Percentiles rank a stretch among this genome's conserved stretches.
Evolutionary conservation across 1,140 invertebrate species (phyloP).

Genomic region (Bombus waltoni): DNA sequence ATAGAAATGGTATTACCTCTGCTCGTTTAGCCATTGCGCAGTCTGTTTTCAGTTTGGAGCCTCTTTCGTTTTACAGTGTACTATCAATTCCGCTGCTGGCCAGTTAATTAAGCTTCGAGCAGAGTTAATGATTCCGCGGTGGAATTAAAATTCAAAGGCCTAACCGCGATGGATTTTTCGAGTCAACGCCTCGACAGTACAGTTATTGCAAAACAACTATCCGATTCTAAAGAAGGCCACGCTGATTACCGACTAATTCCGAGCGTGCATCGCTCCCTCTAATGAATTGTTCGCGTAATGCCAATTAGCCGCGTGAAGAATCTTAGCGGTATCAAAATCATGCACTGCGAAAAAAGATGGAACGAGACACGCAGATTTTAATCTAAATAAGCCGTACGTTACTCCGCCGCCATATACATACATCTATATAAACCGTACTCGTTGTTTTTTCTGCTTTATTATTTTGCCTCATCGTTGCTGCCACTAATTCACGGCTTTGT

Average conservation of each 20-base stretch:
- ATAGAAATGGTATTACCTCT: not conserved
- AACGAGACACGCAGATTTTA: conserved; percentile 48
- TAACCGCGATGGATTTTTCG: conserved; percentile 43
- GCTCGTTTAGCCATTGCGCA: not conserved
- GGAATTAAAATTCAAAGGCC: conserved; percentile 45
- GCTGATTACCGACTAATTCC: conserved; percentile 47
- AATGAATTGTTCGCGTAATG: conserved; percentile 55
- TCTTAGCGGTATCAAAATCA: conserved; percentile 58
- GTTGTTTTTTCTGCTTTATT: not conserved
- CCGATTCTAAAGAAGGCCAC: conserved; percentile 49
- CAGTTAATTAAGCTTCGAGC: conserved; percentile 37
- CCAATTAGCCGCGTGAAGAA: conserved; percentile 58
- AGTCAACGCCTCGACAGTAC: conserved; percentile 45
- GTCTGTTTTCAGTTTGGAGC: not conserved
- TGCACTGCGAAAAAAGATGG: conserved; percentile 48
- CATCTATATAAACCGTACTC: not conserved
- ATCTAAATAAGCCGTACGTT: conserved; percentile 16
- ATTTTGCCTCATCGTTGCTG: not conserved
- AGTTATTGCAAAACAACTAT: conserved; percentile 53
- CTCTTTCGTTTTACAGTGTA: conserved; percentile 8
- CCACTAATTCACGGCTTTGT: not conserved
- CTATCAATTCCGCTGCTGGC: conserved; percentile 15
- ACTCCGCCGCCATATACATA: not conserved
- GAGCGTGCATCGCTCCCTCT: conserved; percentile 39
- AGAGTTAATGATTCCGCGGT: conserved; percentile 32